These are phyloP conservation scores for Paratilapia polleni DNA, from an alignment of 2,113 vertebrate species.

Conservation along the genomic window DNA sequence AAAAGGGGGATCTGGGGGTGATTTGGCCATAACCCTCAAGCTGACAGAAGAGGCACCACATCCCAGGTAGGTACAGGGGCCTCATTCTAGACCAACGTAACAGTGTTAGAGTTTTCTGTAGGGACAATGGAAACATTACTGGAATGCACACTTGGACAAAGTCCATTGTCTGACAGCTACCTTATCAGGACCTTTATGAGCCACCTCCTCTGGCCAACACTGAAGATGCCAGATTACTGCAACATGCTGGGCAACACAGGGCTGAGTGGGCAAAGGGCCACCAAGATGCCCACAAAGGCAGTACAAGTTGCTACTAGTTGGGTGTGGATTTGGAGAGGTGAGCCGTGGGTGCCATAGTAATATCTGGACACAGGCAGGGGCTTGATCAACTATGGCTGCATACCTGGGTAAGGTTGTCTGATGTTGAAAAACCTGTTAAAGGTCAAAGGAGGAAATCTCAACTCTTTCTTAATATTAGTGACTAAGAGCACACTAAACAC, in stretches of 20 bases:
- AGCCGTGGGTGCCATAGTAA: neutral
- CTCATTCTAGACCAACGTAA: neutral
- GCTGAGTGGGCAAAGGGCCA: too few species aligned
- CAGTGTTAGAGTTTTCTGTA: neutral
- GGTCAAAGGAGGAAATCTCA: neutral
- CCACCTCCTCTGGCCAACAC: neutral
- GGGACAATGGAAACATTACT: neutral
- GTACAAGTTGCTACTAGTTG: neutral
- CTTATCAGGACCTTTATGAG: neutral
- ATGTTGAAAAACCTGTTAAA: neutral
- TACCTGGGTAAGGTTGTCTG: neutral
- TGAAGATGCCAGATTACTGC: neutral
- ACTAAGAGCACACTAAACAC: too few species aligned
- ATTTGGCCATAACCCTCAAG: neutral
- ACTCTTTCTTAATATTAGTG: neutral
- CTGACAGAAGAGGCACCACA: neutral
- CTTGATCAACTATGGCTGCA: neutral
- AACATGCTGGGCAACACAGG: neutral
- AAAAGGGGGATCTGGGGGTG: neutral
- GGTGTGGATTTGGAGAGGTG: neutral
- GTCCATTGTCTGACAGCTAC: neutral
- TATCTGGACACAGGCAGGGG: neutral
- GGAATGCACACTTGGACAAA: neutral
- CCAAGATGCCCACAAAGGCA: too few species aligned
- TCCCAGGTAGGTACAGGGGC: neutral